Conservation (phyloP, 2,797 vertebrate species). For the Tympanoctomys barrerae region DNA sequence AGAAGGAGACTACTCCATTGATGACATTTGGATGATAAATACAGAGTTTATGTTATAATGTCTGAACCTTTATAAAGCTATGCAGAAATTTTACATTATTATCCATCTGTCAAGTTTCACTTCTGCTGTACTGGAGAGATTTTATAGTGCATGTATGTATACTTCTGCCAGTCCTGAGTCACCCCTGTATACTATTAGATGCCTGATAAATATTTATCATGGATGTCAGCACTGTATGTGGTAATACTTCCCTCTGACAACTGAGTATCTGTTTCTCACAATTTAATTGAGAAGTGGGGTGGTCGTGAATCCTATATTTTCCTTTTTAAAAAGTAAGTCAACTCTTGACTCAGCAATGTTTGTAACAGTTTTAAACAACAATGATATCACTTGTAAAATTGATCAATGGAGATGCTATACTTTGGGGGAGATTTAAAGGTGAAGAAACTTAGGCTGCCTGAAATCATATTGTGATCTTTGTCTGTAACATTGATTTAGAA, state of each 20-base stretch:
- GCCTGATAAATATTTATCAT: slow-evolving; percentile 62
- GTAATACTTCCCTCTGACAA: slow-evolving; percentile 11
- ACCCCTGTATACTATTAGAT: not conserved
- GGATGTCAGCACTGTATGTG: not conserved
- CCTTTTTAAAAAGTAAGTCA: too few relatives aligned
- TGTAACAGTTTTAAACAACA: not conserved
- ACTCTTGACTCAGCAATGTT: not conserved
- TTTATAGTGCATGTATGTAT: slow-evolving; percentile 37
- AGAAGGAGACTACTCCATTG: not conserved
- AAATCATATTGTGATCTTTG: not conserved
- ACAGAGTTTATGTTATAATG: slow-evolving; percentile 23
- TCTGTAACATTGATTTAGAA: not conserved
- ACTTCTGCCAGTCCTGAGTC: not conserved
- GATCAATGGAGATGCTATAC: not conserved
- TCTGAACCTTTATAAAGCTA: slow-evolving; percentile 22
- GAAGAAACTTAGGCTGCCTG: not conserved
- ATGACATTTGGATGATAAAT: slow-evolving; percentile 59
- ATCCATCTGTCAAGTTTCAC: slow-evolving; percentile 35
- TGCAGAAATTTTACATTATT: not conserved
- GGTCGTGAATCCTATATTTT: too few relatives aligned
- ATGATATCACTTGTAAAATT: not conserved
- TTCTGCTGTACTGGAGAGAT: slow-evolving; percentile 52
- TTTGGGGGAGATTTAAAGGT: not conserved
- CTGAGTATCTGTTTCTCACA: not conserved
- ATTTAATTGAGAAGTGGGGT: not conserved